Evolutionary conservation across 1,140 invertebrate species (phyloP).

Genomic region (Calliopsis andreniformis): DNA sequence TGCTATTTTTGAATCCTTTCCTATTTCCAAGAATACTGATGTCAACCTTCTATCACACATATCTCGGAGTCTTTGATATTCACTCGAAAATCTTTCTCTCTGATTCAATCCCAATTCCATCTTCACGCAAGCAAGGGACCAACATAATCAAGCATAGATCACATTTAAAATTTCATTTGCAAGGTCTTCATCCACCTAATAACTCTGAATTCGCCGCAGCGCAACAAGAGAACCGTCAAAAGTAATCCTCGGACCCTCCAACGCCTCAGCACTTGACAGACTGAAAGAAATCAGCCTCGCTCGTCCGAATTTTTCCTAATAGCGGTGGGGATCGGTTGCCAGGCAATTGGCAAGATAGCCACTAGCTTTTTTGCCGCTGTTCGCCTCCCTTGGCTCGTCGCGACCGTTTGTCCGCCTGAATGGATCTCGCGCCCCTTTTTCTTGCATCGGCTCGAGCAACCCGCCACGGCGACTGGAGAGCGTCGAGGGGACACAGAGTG

Average conservation of each 20-base stretch:
- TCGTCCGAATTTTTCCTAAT: neutral
- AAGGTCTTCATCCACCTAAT: neutral
- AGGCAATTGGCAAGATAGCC: constrained; percentile 16
- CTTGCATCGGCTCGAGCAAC: constrained; percentile 20
- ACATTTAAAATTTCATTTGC: neutral
- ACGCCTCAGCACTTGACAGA: too few species aligned
- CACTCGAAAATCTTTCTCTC: neutral
- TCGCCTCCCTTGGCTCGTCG: constrained; percentile 39
- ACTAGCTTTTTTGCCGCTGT: constrained; percentile 32
- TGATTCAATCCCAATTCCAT: constrained; percentile 7
- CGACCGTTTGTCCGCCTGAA: constrained; percentile 62
- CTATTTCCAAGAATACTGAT: too few species aligned
- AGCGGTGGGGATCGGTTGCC: neutral
- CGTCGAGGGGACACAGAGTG: neutral
- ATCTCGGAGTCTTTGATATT: neutral
- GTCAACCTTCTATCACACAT: too few species aligned
- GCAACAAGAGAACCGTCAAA: too few species aligned
- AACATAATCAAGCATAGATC: neutral
- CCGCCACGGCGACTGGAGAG: neutral
- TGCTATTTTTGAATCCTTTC: too few species aligned
- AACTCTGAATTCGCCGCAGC: too few species aligned
- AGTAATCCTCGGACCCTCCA: too few species aligned
- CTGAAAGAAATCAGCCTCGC: neutral
- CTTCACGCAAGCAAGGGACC: neutral
- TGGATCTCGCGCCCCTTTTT: constrained; percentile 49